These are phyloP conservation scores for Alauda arvensis DNA, from an alignment of 2,797 vertebrate genomes.

Conservation along the genomic window DNA sequence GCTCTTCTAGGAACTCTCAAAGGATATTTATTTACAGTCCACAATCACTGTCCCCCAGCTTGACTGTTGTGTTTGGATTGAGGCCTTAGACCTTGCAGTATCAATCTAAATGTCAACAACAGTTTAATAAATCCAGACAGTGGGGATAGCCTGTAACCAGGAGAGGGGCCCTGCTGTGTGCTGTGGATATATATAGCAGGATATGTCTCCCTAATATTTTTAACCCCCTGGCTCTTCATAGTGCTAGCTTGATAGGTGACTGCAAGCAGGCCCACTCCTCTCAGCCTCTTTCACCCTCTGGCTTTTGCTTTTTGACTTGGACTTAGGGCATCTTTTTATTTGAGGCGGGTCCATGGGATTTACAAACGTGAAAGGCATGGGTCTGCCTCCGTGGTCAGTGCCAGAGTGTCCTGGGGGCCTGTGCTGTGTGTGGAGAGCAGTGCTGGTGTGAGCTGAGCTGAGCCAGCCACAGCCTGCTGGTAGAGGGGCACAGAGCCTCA, in stretches of 20 bases:
- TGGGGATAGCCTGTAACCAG: neutral
- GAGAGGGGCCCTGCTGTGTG: neutral
- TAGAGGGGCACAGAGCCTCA: fast-evolving
- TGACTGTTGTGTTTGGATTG: neutral
- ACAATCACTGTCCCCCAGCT: neutral
- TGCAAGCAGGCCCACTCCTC: neutral
- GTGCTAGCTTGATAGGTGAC: neutral
- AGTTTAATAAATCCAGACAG: slow-evolving; percentile 2
- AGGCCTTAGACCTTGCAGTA: slow-evolving; percentile 12
- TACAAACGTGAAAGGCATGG: fast-evolving
- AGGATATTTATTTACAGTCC: slow-evolving; percentile 22
- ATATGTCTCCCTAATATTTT: neutral
- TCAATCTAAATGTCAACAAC: neutral
- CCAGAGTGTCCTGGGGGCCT: neutral
- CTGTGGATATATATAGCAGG: neutral
- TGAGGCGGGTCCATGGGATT: neutral
- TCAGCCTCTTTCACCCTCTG: neutral
- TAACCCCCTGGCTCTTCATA: neutral
- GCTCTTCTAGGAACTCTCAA: neutral
- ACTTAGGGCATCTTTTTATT: neutral
- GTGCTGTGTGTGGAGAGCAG: neutral
- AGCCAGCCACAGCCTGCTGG: neutral
- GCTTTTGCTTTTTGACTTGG: neutral
- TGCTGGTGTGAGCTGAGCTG: neutral
- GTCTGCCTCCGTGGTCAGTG: neutral